Conservation (phyloP, 2,797 vertebrate species). For the Agapornis canus region DNA sequence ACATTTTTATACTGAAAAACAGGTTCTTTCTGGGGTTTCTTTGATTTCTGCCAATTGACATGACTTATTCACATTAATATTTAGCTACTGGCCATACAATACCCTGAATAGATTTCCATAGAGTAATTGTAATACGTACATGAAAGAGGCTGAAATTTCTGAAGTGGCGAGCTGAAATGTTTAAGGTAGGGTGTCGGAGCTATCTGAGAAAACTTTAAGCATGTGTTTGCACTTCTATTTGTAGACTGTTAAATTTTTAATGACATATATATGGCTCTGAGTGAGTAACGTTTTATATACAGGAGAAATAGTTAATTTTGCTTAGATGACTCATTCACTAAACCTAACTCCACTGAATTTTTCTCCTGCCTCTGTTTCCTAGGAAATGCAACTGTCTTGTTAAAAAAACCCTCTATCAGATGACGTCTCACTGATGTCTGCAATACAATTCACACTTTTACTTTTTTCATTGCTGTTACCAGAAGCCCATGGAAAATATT, state of each 20-base stretch:
- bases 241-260: conserved; percentile 4
- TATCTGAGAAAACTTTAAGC: neutral
- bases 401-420: neutral
- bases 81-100: neutral
- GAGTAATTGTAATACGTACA: neutral
- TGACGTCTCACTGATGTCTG: neutral
- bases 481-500: neutral
- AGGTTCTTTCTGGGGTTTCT: neutral
- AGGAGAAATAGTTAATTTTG: conserved; percentile 37
- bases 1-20: neutral
- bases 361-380: neutral
- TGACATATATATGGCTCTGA: conserved; percentile 20
- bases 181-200: neutral
- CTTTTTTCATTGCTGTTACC: neutral
- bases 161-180: neutral
- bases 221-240: neutral
- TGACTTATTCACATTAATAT: neutral
- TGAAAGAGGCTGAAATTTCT: neutral
- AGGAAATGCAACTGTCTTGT: neutral
- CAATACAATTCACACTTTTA: neutral
- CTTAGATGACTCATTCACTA: conserved; percentile 26
- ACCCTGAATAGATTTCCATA: neutral
- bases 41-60: neutral
- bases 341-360: neutral
- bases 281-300: conserved; percentile 20